phyloP scores from a whole-genome alignment of 1,140 invertebrate species.

The Periplaneta americana region DNA sequence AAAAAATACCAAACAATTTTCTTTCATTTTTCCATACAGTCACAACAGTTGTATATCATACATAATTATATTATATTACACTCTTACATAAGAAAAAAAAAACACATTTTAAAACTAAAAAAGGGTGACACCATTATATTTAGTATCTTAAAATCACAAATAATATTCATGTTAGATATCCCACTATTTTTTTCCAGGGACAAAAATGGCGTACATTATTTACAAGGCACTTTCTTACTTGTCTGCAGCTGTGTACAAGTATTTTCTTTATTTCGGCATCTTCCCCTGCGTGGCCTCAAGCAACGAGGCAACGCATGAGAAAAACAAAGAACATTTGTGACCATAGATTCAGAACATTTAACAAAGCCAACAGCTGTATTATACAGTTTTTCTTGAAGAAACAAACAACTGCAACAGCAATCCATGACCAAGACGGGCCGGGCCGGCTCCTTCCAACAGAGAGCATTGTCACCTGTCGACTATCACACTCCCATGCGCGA shows the following conservation, averaged over 20 bases:
- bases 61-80: slow-evolving; percentile 13
- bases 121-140: slow-evolving; percentile 6
- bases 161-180: not conserved
- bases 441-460: slow-evolving; percentile 1
- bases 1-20: slow-evolving; percentile 8
- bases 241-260: not conserved
- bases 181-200: not conserved
- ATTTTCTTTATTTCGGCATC: not conserved
- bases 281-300: not conserved
- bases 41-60: slow-evolving; percentile 12
- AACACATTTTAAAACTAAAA: slow-evolving; percentile 10
- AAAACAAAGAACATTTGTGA: slow-evolving; percentile 3
- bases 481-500: not conserved
- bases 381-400: not conserved
- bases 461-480: slow-evolving; percentile 4
- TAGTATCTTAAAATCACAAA: slow-evolving; percentile 16
- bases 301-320: not conserved
- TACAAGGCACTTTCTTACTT: slow-evolving; percentile 4
- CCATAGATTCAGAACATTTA: slow-evolving; percentile 17
- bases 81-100: slow-evolving; percentile 13
- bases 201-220: slow-evolving; percentile 7
- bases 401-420: not conserved
- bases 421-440: not conserved
- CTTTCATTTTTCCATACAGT: slow-evolving; percentile 12
- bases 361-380: slow-evolving; percentile 12